Percentiles rank a stretch among this genome's conserved stretches.
These are phyloP conservation scores for Sebastes dallii DNA, from an alignment of 2,797 vertebrate genomes.

Conservation along the genomic window DNA sequence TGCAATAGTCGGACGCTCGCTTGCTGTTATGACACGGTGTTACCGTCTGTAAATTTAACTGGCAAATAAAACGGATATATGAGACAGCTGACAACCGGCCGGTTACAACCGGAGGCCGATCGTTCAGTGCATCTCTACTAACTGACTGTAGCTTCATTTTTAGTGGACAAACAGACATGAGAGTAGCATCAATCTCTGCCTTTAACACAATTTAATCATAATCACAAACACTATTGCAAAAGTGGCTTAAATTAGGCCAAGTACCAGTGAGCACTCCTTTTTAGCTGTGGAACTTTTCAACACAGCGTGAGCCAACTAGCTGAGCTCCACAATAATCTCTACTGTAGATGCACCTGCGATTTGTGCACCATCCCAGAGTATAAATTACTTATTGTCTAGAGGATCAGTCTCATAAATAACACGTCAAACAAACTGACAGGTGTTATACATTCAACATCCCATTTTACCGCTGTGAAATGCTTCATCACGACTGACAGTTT, in stretches of 20 bases:
- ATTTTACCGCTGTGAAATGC: not conserved
- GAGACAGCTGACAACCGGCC: too few relatives aligned
- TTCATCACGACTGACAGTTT: constrained; percentile 15
- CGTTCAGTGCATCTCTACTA: too few relatives aligned
- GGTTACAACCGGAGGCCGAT: too few relatives aligned
- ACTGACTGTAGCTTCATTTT: not conserved
- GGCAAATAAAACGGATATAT: too few relatives aligned
- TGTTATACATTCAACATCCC: not conserved
- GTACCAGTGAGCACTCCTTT: not conserved
- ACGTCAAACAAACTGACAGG: constrained; percentile 13
- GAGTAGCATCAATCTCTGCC: not conserved
- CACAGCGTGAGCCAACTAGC: not conserved
- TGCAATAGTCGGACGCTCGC: too few relatives aligned
- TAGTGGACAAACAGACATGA: not conserved
- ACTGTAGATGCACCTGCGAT: not conserved
- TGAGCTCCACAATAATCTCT: not conserved
- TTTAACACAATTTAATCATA: too few relatives aligned
- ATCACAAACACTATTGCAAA: not conserved
- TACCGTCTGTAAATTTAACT: too few relatives aligned
- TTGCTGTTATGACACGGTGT: too few relatives aligned
- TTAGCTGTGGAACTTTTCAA: not conserved
- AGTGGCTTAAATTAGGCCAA: not conserved
- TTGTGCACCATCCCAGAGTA: not conserved
- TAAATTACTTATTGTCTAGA: not conserved
- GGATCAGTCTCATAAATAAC: constrained; percentile 3